A percentile compares a stretch with the other conserved stretches of the same genome.
phyloP scores from a whole-genome alignment of 1,140 invertebrate genomes.

The Eumeta japonica region DNA sequence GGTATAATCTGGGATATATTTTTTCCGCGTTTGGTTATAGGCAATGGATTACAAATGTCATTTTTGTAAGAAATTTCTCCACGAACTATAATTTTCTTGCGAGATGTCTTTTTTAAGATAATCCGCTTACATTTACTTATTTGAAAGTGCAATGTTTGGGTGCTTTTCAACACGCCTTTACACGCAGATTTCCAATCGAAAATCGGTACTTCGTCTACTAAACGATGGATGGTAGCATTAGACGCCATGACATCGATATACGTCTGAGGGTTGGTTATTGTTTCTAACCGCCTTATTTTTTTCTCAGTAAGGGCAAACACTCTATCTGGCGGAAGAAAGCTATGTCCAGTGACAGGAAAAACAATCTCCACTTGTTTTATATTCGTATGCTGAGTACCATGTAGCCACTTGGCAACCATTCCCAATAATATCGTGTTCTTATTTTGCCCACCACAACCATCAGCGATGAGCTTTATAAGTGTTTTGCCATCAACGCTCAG shows the following conservation, averaged over 20 bases:
- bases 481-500: conserved; percentile 12
- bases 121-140: conserved; percentile 1
- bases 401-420: conserved; percentile 12
- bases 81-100: no score
- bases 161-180: neutral
- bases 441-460: no score
- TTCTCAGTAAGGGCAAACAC: conserved; percentile 23
- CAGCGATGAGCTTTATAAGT: conserved; percentile 17
- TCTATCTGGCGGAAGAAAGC: conserved; percentile 21
- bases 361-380: conserved; percentile 6
- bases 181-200: neutral
- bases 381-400: conserved; percentile 9
- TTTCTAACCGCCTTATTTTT: conserved; percentile 4
- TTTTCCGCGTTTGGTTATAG: no score
- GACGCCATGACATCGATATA: neutral
- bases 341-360: conserved; percentile 21
- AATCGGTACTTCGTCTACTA: neutral
- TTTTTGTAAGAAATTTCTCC: no score
- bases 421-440: conserved; percentile 16
- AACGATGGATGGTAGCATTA: neutral
- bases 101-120: no score
- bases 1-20: no score
- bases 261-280: neutral
- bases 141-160: conserved; percentile 1
- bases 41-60: no score